phyloP scores from a whole-genome alignment of 1,140 invertebrate genomes.

The Drosophila punjabiensis region DNA sequence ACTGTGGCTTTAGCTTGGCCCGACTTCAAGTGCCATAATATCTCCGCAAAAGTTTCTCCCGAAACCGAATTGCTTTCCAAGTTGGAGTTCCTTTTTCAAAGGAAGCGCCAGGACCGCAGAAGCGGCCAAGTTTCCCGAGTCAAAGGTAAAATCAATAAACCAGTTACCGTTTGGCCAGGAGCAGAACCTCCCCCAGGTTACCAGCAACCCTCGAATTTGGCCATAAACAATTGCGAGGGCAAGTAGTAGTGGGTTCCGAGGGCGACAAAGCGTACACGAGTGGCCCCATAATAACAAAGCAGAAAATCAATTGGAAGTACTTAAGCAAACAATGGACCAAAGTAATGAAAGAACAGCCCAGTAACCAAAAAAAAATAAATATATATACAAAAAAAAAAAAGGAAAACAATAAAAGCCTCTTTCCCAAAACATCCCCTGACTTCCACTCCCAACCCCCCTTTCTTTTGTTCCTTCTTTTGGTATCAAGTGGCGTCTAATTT shows the following conservation, averaged over 20 bases:
- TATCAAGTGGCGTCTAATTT: slow-evolving; percentile 77
- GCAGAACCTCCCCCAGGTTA: slow-evolving; percentile 15
- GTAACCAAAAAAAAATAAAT: slow-evolving; percentile 18
- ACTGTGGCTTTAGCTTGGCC: neutral
- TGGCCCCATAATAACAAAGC: slow-evolving; percentile 74
- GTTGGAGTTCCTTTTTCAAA: slow-evolving; percentile 10
- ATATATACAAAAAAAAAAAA: slow-evolving; percentile 14
- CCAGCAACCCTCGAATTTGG: slow-evolving; percentile 40
- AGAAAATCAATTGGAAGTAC: slow-evolving; percentile 81
- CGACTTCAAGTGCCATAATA: slow-evolving; percentile 1
- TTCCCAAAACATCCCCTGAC: slow-evolving; percentile 1
- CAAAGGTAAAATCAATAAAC: slow-evolving; percentile 71
- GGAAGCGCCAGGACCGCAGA: slow-evolving; percentile 12
- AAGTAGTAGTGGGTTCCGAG: slow-evolving; percentile 28
- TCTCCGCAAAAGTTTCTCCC: slow-evolving; percentile 19
- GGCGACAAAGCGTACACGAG: slow-evolving; percentile 79
- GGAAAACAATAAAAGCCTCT: slow-evolving; percentile 46
- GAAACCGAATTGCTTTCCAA: slow-evolving; percentile 8
- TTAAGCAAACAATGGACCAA: slow-evolving; percentile 76
- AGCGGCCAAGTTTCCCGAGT: slow-evolving; percentile 32
- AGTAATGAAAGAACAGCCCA: slow-evolving; percentile 52
- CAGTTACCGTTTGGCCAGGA: slow-evolving; percentile 42
- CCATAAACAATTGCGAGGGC: slow-evolving; percentile 62
- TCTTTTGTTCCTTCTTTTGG: slow-evolving; percentile 7
- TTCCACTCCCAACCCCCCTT: no score